Conservation (phyloP, 2,797 vertebrate genomes). For the Hephaestus fuliginosus region DNA sequence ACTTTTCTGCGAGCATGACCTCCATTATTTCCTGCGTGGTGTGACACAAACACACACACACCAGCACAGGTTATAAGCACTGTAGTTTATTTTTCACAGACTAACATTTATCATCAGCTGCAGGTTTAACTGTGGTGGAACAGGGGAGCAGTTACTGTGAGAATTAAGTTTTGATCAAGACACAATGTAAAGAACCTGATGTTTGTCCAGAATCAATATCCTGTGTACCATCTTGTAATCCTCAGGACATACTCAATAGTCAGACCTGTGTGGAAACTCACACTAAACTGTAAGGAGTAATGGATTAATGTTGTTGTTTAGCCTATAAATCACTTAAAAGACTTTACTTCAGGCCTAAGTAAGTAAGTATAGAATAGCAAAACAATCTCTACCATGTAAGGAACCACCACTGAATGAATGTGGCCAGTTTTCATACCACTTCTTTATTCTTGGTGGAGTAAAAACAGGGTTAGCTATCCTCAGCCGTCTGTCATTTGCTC, state of each 20-base stretch:
- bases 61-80: not conserved
- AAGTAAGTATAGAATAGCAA: constrained; percentile 59
- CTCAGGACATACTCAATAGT: not conserved
- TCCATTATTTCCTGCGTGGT: not conserved
- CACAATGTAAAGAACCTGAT: not conserved
- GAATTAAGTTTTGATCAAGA: constrained; percentile 5
- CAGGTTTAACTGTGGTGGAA: not conserved
- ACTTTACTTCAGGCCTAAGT: constrained; percentile 12
- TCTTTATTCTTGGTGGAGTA: constrained; percentile 53
- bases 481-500: constrained; percentile 65
- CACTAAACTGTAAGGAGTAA: constrained; percentile 23
- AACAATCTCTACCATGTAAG: constrained; percentile 47
- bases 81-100: not conserved
- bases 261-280: constrained; percentile 12
- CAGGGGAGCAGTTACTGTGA: constrained; percentile 14
- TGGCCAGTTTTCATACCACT: constrained; percentile 21
- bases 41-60: not conserved
- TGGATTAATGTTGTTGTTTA: constrained; percentile 22
- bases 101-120: constrained; percentile 17
- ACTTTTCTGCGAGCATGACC: constrained; percentile 3
- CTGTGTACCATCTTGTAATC: not conserved
- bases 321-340: constrained; percentile 38
- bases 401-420: constrained; percentile 33
- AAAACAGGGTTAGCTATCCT: constrained; percentile 55
- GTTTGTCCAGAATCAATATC: constrained; percentile 35